These are phyloP conservation scores for Craniophora ligustri DNA, from an alignment of 2,888 invertebrate genomes.

Conservation along the genomic window DNA sequence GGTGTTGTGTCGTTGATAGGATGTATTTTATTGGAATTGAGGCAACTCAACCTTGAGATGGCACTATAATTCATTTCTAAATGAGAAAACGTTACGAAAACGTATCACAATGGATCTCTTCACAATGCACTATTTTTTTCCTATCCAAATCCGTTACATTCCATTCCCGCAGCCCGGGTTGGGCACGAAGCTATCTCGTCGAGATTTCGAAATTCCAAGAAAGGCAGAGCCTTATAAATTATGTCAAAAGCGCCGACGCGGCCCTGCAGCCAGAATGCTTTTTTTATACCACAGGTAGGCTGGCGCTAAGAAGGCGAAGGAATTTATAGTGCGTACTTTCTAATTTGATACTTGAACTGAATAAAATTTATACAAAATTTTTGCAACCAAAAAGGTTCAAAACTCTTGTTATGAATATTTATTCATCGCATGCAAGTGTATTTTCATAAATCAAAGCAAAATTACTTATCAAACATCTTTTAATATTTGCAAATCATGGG, in stretches of 20 bases:
- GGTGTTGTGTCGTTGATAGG: background rate
- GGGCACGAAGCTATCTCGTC: slow-evolving; percentile 78
- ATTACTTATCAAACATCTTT: too few relatives aligned
- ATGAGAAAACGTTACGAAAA: slow-evolving; percentile 70
- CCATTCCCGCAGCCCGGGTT: slow-evolving; percentile 79
- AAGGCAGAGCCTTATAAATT: slow-evolving; percentile 88
- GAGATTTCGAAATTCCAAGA: slow-evolving; percentile 88
- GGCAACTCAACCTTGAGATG: slow-evolving; percentile 12
- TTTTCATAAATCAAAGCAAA: background rate
- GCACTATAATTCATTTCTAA: slow-evolving; percentile 58
- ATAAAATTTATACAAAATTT: too few relatives aligned
- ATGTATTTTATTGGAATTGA: slow-evolving; percentile 9
- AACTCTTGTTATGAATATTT: background rate
- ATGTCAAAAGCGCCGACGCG: slow-evolving; percentile 88
- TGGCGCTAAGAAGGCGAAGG: slow-evolving; percentile 85
- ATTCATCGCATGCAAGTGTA: slow-evolving; percentile 4
- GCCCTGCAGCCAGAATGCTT: slow-evolving; percentile 84
- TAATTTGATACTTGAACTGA: slow-evolving; percentile 67
- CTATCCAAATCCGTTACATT: slow-evolving; percentile 86
- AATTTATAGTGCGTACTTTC: slow-evolving; percentile 74
- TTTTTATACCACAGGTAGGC: slow-evolving; percentile 87
- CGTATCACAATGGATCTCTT: slow-evolving; percentile 65
- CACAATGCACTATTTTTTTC: slow-evolving; percentile 83
- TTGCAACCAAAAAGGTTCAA: too few relatives aligned
- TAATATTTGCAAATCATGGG: too few relatives aligned